Base-by-base conservation (phyloP, 2,797 vertebrate species). In the Alauda arvensis region DNA sequence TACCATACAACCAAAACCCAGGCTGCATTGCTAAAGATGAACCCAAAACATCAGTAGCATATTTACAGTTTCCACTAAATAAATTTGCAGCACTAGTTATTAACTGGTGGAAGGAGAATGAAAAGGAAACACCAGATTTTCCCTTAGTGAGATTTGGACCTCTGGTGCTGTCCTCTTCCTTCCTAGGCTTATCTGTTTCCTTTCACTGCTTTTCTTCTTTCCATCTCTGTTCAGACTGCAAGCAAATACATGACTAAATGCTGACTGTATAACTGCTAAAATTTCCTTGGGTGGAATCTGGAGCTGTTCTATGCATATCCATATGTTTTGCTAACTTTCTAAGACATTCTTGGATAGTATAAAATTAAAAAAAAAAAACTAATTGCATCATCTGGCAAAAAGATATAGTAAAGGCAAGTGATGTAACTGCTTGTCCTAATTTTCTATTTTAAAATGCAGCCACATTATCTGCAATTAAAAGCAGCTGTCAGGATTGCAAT, bases 301-400 rank as follows among this genome's bases (percentile, higher is more conserved):
- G 79, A 83, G 68, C 12, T 15, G 37, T 61, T 74, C 57, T 39
- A n/a, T 39, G 33, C 48, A 24, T 48, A 78, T 70, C 72, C 61
- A 33, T 85, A 77, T 49, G 75, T 74, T 80, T 83, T 83, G 24
- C 52, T 92, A 68, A 59, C 61, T 91, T 85, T 87, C 71, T 81
- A 91, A 92, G 77, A 87, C 52, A 66, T 81, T 66, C 79, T 83
- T 92, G 88, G 77, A 81, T 18, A 55, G 43, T 39, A 62, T 59
- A 87, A 88, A 94, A 83, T 49, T 76, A 33, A 85, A 91, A 48
- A 89, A 82, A 82, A 3, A 59, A 59, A 39, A 8, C 18, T 67
- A 78, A 67, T 24, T 89, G 75, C 40, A 53, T 75, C 85, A 82
- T 90, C 77, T 93, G 89, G 89, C 92, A 92, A 83, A 90, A 95